Evolutionary conservation across 2,113 vertebrate genomes (phyloP).

Genomic region (Trochalopteron elliotii): DNA sequence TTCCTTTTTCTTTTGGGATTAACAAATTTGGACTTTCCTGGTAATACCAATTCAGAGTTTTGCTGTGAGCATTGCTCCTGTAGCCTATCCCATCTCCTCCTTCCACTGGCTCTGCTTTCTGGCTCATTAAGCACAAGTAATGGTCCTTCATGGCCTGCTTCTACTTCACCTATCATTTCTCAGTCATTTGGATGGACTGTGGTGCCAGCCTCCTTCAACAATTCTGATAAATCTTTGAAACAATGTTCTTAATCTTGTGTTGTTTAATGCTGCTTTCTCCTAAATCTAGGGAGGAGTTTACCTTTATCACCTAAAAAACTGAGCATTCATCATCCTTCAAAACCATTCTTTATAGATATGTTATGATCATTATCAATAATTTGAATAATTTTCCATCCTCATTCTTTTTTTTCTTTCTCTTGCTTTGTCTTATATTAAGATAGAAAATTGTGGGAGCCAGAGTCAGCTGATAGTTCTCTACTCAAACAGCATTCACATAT

Average conservation of each 20-base stretch:
- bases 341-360: neutral
- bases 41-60: neutral
- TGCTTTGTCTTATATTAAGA: neutral
- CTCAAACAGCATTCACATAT: neutral
- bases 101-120: neutral
- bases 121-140: neutral
- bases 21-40: neutral
- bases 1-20: neutral
- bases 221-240: slow-evolving; percentile 7
- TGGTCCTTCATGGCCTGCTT: neutral
- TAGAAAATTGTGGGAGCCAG: neutral
- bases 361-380: neutral
- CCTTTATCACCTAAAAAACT: neutral
- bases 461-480: neutral
- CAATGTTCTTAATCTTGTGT: neutral
- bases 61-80: neutral
- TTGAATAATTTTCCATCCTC: neutral
- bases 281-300: neutral
- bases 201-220: neutral
- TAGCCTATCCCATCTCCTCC: neutral
- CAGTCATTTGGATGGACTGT: neutral
- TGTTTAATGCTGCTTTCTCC: neutral
- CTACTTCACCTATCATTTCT: neutral
- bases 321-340: neutral
- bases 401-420: neutral